Conservation (phyloP, 2,888 invertebrate species). For the Corythucha ciliata region DNA sequence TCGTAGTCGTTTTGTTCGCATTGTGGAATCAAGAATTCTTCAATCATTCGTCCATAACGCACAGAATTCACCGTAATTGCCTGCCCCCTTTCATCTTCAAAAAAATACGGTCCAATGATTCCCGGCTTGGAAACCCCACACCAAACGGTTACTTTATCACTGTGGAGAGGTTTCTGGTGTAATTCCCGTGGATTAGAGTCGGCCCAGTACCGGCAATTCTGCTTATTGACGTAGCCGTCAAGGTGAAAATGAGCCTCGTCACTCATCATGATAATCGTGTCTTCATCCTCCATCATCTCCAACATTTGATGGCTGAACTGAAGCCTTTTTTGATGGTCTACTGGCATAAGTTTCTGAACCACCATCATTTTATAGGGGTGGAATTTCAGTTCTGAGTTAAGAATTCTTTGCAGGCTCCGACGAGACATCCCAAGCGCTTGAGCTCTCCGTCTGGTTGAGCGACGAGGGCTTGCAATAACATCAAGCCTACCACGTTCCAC, state of each 20-base stretch:
- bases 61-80: slow-evolving; percentile 11
- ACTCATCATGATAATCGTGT: slow-evolving; percentile 19
- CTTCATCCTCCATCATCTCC: slow-evolving; percentile 16
- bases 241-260: slow-evolving; percentile 18
- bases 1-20: slow-evolving; percentile 17
- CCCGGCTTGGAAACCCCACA: slow-evolving; percentile 29
- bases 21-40: slow-evolving; percentile 22
- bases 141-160: slow-evolving; percentile 33
- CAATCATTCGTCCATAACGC: slow-evolving; percentile 21
- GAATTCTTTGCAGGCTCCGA: slow-evolving; percentile 20
- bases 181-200: not conserved
- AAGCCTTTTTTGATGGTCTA: slow-evolving; percentile 8
- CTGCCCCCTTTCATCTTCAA: slow-evolving; percentile 34
- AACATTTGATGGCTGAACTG: slow-evolving; percentile 11
- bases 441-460: slow-evolving; percentile 10
- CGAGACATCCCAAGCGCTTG: slow-evolving; percentile 12
- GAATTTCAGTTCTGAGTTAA: slow-evolving; percentile 22
- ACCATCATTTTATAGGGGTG: slow-evolving; percentile 27
- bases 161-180: slow-evolving; percentile 32
- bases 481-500: slow-evolving; percentile 15
- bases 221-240: not conserved
- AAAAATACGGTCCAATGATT: slow-evolving; percentile 35
- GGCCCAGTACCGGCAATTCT: slow-evolving; percentile 9
- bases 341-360: slow-evolving; percentile 20
- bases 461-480: slow-evolving; percentile 14